phyloP scores from a whole-genome alignment of 30 jellyfish, hydroid and myxozoan genomes.

The Hydractinia symbiolongicarpus region DNA sequence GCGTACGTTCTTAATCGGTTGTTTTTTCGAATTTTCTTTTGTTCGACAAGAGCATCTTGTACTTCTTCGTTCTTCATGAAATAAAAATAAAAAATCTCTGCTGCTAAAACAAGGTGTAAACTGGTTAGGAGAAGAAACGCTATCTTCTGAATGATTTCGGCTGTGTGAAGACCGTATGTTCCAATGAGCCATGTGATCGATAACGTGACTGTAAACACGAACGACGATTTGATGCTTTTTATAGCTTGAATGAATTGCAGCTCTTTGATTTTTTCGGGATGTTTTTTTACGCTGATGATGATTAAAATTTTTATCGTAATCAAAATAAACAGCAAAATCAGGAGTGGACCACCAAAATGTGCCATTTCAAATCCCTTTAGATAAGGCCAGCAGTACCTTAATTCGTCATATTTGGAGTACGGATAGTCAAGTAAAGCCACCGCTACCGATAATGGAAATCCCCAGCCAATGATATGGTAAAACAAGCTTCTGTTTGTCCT shows the following conservation, averaged over 20 bases:
- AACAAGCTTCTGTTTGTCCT: conserved; percentile 61
- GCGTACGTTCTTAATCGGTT: conserved; percentile 48
- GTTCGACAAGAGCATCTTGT: conserved; percentile 67
- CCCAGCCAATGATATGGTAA: conserved; percentile 70
- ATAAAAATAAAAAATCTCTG: conserved; percentile 40
- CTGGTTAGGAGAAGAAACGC: not conserved
- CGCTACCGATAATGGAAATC: conserved; percentile 62
- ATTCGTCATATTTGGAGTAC: conserved; percentile 24
- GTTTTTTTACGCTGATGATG: conserved; percentile 36
- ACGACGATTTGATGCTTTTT: conserved; percentile 7
- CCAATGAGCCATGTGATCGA: conserved; percentile 4
- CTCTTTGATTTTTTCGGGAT: conserved; percentile 54
- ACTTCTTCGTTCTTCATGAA: conserved; percentile 81
- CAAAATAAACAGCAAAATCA: not conserved
- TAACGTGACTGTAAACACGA: not conserved
- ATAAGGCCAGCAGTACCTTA: conserved; percentile 71
- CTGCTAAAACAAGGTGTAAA: not conserved
- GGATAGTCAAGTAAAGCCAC: conserved; percentile 63
- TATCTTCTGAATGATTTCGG: not conserved
- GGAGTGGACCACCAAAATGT: conserved; percentile 70
- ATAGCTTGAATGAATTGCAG: conserved; percentile 64
- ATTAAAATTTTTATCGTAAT: not conserved
- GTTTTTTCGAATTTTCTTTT: conserved; percentile 51
- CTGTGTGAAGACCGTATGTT: conserved; percentile 14
- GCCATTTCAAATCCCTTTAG: conserved; percentile 55